phyloP scores from a whole-genome alignment of 2,797 vertebrate species.

The Buceros bicornis region DNA sequence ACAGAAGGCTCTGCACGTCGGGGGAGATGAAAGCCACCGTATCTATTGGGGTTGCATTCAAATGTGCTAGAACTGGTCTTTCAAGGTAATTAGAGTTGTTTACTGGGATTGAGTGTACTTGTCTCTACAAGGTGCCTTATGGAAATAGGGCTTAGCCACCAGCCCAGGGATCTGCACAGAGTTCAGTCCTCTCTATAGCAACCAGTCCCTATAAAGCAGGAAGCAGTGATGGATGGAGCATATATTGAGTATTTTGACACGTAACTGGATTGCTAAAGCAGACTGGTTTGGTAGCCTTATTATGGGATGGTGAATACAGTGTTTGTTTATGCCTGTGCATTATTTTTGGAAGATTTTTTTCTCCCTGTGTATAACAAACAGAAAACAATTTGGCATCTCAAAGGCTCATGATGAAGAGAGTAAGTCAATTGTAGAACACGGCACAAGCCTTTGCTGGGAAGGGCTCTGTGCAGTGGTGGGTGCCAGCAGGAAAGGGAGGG shows the following conservation, averaged over 20 bases:
- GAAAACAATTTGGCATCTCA: background rate
- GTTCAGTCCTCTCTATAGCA: background rate
- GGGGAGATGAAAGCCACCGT: background rate
- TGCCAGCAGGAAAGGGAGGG: background rate
- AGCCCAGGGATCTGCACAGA: background rate
- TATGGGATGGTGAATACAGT: background rate
- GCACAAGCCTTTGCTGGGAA: background rate
- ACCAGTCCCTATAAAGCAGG: background rate
- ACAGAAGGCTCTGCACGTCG: background rate
- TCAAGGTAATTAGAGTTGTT: slow-evolving; percentile 54
- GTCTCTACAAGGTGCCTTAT: slow-evolving; percentile 24
- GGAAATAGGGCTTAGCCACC: background rate
- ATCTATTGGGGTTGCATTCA: background rate
- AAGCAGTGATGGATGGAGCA: background rate
- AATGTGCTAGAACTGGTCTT: slow-evolving; percentile 61
- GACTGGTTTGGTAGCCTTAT: background rate
- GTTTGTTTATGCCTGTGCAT: background rate
- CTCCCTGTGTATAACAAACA: background rate
- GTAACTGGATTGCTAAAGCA: background rate
- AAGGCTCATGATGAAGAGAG: background rate
- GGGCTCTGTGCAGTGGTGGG: background rate
- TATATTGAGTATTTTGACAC: background rate
- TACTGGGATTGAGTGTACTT: background rate
- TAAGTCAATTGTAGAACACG: background rate
- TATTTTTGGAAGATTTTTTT: background rate